phyloP scores from a whole-genome alignment of 2,888 invertebrate species.

The Eupithecia tripunctaria region DNA sequence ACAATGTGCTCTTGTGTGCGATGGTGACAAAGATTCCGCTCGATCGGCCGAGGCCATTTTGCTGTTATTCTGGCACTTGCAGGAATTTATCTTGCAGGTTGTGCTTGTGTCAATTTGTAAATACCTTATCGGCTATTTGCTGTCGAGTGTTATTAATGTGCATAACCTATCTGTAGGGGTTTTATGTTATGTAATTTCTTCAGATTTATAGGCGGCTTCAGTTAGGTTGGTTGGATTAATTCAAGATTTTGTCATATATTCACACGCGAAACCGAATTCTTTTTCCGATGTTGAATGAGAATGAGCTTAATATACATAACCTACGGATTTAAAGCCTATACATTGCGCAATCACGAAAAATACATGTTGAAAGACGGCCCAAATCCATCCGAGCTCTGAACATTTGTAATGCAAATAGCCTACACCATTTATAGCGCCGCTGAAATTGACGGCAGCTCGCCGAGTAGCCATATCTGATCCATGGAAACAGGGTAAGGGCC shows the following conservation, averaged over 20 bases:
- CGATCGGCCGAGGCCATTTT: not conserved
- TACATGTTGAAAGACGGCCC: not conserved
- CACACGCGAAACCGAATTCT: not conserved
- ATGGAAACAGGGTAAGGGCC: slow-evolving; percentile 56
- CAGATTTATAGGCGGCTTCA: not conserved
- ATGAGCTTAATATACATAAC: not conserved
- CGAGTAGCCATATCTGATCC: slow-evolving; percentile 64
- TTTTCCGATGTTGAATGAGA: not conserved
- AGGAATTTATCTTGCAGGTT: slow-evolving; percentile 13
- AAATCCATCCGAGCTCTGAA: slow-evolving; percentile 22
- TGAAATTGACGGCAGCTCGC: slow-evolving; percentile 50
- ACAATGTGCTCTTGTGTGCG: slow-evolving; percentile 11
- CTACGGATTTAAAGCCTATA: not conserved
- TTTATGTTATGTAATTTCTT: slow-evolving; percentile 6
- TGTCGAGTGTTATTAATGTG: slow-evolving; percentile 11
- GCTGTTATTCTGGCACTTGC: slow-evolving; percentile 11
- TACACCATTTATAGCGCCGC: slow-evolving; percentile 43
- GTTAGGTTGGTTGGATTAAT: not conserved
- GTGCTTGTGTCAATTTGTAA: slow-evolving; percentile 18
- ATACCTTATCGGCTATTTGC: slow-evolving; percentile 11
- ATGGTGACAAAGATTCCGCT: slow-evolving; percentile 14
- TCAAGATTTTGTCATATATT: not conserved
- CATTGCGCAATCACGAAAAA: not conserved
- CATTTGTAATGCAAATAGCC: slow-evolving; percentile 45
- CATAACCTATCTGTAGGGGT: slow-evolving; percentile 6